Conservation (phyloP, 2,888 invertebrate species). For the Leptogaster cylindrica region DNA sequence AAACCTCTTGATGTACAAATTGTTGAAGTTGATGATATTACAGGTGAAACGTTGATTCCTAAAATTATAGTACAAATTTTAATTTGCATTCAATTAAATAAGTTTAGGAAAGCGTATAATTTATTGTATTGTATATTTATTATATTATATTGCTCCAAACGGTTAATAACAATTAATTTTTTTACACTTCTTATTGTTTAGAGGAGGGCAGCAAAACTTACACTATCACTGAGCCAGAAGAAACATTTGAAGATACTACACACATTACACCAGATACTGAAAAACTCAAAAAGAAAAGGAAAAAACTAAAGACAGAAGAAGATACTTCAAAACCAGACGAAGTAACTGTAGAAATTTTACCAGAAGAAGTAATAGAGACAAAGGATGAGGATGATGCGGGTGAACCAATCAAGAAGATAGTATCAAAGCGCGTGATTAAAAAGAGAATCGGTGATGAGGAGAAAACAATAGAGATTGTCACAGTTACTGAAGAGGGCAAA, state of each 20-base stretch:
- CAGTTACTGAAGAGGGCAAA: constrained; percentile 53
- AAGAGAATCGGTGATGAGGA: constrained; percentile 53
- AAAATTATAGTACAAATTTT: not conserved
- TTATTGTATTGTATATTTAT: not conserved
- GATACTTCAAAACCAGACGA: constrained; percentile 52
- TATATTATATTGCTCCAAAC: not conserved
- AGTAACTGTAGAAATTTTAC: constrained; percentile 52
- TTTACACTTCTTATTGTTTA: constrained; percentile 54
- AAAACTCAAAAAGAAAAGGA: constrained; percentile 47
- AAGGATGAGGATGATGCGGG: constrained; percentile 48
- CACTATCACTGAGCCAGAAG: constrained; percentile 62
- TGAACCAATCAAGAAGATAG: constrained; percentile 51
- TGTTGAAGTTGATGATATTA: constrained; percentile 57
- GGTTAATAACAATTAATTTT: constrained; percentile 8
- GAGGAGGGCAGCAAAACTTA: constrained; percentile 59
- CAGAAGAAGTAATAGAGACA: constrained; percentile 53
- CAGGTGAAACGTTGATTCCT: constrained; percentile 53
- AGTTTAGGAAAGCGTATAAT: not conserved
- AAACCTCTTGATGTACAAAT: constrained; percentile 57
- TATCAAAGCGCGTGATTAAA: constrained; percentile 55
- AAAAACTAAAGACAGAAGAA: constrained; percentile 18
- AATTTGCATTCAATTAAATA: not conserved
- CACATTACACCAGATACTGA: constrained; percentile 54
- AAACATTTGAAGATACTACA: constrained; percentile 58
- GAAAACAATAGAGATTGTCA: constrained; percentile 54